A percentile compares a stretch with the other conserved stretches of the same genome.
phyloP scores from a whole-genome alignment of 2,888 invertebrate species.

The Alsophila aescularia region DNA sequence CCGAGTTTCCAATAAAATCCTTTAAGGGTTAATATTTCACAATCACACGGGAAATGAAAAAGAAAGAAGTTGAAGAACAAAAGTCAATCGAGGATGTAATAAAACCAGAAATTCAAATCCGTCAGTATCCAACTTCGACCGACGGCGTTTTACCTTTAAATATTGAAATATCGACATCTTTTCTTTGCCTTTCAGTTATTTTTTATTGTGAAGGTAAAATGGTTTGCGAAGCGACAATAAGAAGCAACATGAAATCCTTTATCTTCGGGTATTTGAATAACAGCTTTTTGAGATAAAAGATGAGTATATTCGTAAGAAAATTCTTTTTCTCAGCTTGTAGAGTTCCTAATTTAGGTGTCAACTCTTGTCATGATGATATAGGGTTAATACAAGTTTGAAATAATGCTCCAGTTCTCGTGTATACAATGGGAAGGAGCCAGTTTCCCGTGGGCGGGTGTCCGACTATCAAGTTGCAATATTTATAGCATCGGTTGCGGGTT shows the following conservation, averaged over 20 bases:
- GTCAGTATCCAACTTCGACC: slow-evolving; percentile 23
- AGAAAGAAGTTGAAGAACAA: slow-evolving; percentile 14
- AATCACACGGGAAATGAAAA: slow-evolving; percentile 12
- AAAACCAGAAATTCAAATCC: slow-evolving; percentile 27
- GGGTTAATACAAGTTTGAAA: slow-evolving; percentile 28
- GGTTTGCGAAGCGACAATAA: slow-evolving; percentile 57
- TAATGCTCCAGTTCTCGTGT: slow-evolving; percentile 39
- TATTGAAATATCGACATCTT: slow-evolving; percentile 48
- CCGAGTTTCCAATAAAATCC: slow-evolving; percentile 4
- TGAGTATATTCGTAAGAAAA: slow-evolving; percentile 12
- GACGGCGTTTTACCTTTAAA: slow-evolving; percentile 39
- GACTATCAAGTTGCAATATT: slow-evolving; percentile 59
- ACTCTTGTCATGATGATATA: not conserved
- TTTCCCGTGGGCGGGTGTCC: slow-evolving; percentile 59
- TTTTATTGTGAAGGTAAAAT: slow-evolving; percentile 52
- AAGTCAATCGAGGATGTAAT: slow-evolving; percentile 25
- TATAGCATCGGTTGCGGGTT: slow-evolving; percentile 48
- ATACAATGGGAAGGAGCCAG: slow-evolving; percentile 49
- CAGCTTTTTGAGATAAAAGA: slow-evolving; percentile 35
- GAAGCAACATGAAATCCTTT: slow-evolving; percentile 50
- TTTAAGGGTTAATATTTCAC: slow-evolving; percentile 12
- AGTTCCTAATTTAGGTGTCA: not conserved
- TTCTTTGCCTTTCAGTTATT: slow-evolving; percentile 44
- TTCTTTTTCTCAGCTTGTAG: not conserved
- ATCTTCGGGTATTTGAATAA: slow-evolving; percentile 49